Evolutionary conservation across 2,113 vertebrate species (phyloP).

Genomic region (Esox niger): DNA sequence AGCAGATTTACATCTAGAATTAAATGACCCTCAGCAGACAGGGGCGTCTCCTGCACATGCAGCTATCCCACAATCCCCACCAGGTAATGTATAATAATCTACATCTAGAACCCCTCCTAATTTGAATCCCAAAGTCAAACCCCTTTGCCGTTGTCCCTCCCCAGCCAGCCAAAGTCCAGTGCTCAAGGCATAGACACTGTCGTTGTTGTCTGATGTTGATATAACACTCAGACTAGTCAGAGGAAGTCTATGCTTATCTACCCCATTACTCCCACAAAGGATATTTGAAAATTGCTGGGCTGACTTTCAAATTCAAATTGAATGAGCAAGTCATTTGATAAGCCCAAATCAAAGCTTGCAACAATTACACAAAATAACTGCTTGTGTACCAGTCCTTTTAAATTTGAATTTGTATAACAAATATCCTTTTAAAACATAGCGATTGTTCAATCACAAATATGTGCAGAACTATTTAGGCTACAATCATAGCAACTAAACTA

Average conservation of each 20-base stretch:
- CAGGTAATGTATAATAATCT: constrained; percentile 93
- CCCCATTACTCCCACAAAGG: constrained; percentile 39
- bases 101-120: constrained; percentile 54
- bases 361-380: constrained; percentile 26
- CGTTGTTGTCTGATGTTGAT: constrained; percentile 23
- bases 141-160: constrained; percentile 40
- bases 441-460: constrained; percentile 37
- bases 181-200: constrained; percentile 41
- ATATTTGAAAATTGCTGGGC: constrained; percentile 34
- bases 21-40: constrained; percentile 82
- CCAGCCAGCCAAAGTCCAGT: constrained; percentile 33
- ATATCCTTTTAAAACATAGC: constrained; percentile 53
- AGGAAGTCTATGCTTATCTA: not conserved
- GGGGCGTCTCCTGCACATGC: constrained; percentile 77
- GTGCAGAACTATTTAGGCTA: constrained; percentile 20
- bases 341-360: constrained; percentile 6
- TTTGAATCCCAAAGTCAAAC: constrained; percentile 42
- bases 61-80: constrained; percentile 78
- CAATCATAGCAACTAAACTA: constrained; percentile 46
- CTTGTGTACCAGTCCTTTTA: constrained; percentile 28
- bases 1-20: constrained; percentile 80
- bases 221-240: constrained; percentile 16
- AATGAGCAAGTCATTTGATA: constrained; percentile 12
- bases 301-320: constrained; percentile 53
- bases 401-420: constrained; percentile 56